Evolutionary conservation across 2,113 vertebrate species (phyloP).

Genomic region (Oncorhynchus nerka): DNA sequence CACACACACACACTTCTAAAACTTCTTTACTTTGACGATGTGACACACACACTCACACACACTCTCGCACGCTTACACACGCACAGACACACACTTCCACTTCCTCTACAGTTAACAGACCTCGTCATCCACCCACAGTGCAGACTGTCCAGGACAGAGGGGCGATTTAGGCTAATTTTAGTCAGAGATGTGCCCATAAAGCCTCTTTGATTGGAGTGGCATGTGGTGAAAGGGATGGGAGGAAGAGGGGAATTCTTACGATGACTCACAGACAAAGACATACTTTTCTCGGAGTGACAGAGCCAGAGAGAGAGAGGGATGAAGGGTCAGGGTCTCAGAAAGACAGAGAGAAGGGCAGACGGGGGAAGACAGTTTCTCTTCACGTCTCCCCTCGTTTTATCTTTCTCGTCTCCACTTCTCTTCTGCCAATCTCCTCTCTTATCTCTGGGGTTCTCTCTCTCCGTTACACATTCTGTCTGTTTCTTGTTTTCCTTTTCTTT

Average conservation of each 20-base stretch:
- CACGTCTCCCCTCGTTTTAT: neutral
- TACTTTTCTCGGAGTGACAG: constrained; percentile 50
- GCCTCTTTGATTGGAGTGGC: constrained; percentile 51
- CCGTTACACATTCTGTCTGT: neutral
- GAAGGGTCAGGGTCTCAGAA: constrained; percentile 21
- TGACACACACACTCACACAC: neutral
- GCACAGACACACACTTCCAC: constrained; percentile 23
- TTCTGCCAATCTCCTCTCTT: constrained; percentile 1
- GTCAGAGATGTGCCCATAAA: constrained; percentile 52
- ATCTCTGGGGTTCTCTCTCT: constrained; percentile 22
- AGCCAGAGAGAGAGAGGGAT: constrained; percentile 19
- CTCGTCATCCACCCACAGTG: constrained; percentile 24
- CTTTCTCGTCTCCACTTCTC: neutral
- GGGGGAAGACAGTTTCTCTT: neutral
- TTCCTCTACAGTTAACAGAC: constrained; percentile 33
- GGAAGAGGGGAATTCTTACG: constrained; percentile 53
- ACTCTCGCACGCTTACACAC: neutral
- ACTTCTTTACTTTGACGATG: neutral
- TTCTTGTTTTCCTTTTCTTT: neutral
- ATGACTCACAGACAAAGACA: constrained; percentile 63
- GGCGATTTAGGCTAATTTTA: constrained; percentile 63
- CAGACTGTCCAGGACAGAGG: constrained; percentile 63
- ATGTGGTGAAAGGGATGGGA: constrained; percentile 32
- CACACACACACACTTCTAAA: no score
- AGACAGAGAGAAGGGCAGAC: constrained; percentile 31